phyloP scores from a whole-genome alignment of 2,113 vertebrate genomes.

The Solenodon paradoxus region DNA sequence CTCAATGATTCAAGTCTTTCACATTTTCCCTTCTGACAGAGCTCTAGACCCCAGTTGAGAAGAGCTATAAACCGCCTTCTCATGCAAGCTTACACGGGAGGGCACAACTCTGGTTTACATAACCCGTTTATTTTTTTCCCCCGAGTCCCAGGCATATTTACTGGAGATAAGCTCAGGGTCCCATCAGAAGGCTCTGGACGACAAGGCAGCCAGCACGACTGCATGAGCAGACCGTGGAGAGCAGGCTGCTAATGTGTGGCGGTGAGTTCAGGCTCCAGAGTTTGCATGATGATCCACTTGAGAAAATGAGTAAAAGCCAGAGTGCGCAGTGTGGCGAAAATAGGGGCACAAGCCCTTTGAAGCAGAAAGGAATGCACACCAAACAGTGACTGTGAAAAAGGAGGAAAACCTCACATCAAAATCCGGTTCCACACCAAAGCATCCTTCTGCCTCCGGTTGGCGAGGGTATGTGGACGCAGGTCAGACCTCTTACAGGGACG shows the following conservation, averaged over 20 bases:
- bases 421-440: not conserved
- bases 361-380: too few species aligned
- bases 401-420: not conserved
- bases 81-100: accelerated
- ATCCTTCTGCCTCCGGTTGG: not conserved
- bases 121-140: too few species aligned
- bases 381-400: too few species aligned
- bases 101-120: too few species aligned
- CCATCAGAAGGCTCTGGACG: too few species aligned
- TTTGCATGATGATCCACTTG: not conserved
- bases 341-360: not conserved
- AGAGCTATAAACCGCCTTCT: accelerated
- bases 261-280: not conserved
- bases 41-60: not conserved
- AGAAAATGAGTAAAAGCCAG: not conserved
- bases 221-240: too few species aligned
- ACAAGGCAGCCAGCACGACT: too few species aligned
- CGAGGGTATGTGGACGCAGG: not conserved
- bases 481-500: not conserved
- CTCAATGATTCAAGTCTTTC: not conserved
- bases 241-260: too few species aligned
- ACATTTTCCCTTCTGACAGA: not conserved
- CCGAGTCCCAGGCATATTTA: too few species aligned
- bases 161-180: too few species aligned
- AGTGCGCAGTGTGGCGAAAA: not conserved